Conservation (phyloP, 2,888 invertebrate genomes). For the Quadroppia sp. region DNA sequence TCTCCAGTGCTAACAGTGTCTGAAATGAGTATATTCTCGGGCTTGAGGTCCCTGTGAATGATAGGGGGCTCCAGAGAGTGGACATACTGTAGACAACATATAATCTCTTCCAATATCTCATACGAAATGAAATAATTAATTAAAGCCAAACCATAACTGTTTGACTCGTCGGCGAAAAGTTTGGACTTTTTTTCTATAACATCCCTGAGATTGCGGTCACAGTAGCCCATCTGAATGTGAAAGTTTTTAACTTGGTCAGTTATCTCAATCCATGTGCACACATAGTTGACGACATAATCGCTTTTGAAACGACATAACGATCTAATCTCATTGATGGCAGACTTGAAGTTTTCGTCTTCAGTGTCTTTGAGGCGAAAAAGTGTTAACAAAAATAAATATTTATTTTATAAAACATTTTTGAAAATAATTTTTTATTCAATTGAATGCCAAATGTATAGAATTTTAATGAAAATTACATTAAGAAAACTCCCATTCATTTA, state of each 20-base stretch:
- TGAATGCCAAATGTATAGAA: too few relatives aligned
- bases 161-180: background rate
- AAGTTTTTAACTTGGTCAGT: too few relatives aligned
- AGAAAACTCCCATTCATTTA: too few relatives aligned
- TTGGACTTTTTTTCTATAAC: background rate
- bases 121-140: slow-evolving; percentile 2
- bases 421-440: too few relatives aligned
- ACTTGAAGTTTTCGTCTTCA: background rate
- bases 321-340: background rate
- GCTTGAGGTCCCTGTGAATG: too few relatives aligned
- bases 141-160: background rate
- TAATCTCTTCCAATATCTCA: background rate
- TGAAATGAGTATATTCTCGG: background rate
- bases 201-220: background rate
- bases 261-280: background rate
- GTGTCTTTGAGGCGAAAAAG: background rate
- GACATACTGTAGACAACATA: background rate
- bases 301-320: background rate
- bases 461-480: too few relatives aligned
- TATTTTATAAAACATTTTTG: background rate
- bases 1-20: background rate
- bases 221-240: background rate
- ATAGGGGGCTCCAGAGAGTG: background rate
- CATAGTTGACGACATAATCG: background rate
- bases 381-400: background rate